These are phyloP conservation scores for Tetragonula clypearis DNA, from an alignment of 1,140 invertebrate species.

Conservation along the genomic window DNA sequence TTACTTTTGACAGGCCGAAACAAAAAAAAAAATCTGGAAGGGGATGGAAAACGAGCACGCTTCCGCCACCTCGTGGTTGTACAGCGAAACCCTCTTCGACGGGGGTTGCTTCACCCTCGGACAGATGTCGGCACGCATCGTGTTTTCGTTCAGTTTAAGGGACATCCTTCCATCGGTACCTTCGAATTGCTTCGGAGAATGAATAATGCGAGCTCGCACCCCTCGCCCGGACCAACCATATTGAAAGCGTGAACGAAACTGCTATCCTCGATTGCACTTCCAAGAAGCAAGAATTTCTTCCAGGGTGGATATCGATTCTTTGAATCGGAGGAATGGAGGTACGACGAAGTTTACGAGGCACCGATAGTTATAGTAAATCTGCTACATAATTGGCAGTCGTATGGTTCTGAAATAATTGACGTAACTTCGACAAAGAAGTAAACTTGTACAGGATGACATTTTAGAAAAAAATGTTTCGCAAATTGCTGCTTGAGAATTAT, in stretches of 20 bases:
- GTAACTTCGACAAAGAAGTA: not conserved
- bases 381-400: not conserved
- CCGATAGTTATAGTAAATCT: not conserved
- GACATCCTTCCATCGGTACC: not conserved
- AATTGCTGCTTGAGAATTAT: not conserved
- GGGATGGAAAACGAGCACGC: slow-evolving; percentile 29
- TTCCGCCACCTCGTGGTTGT: slow-evolving; percentile 43
- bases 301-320: not conserved
- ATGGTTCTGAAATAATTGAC: not conserved
- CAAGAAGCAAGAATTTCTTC: not conserved
- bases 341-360: not conserved
- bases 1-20: not conserved
- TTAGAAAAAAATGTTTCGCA: not conserved
- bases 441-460: not conserved
- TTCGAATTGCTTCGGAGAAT: slow-evolving; percentile 5
- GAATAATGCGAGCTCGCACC: slow-evolving; percentile 6
- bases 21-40: not conserved
- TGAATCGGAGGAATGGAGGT: not conserved
- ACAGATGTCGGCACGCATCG: slow-evolving; percentile 53
- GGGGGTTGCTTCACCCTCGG: slow-evolving; percentile 16
- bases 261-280: not conserved
- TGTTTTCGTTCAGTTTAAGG: not conserved
- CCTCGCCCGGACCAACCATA: not conserved
- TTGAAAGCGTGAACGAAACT: not conserved
- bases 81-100: slow-evolving; percentile 22